phyloP scores from a whole-genome alignment of 1,140 invertebrate genomes.

The Callitettix versicolor region DNA sequence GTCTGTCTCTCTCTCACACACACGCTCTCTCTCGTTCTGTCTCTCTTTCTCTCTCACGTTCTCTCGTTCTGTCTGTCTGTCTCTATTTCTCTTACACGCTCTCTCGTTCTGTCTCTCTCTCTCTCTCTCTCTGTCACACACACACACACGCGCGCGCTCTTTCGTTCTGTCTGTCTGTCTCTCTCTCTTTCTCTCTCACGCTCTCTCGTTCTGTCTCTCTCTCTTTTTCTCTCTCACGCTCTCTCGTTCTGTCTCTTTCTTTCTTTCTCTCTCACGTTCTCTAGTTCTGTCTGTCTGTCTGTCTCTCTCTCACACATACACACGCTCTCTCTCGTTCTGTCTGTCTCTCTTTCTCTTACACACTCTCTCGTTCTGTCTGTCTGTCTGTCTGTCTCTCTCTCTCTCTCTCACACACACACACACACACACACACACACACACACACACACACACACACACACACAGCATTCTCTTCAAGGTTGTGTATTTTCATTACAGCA shows the following conservation, averaged over 20 bases:
- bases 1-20: not conserved
- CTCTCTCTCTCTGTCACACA: not conserved
- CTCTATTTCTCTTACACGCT: no score
- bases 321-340: no score
- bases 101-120: no score
- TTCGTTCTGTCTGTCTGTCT: no score
- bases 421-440: not conserved
- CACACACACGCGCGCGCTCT: no score
- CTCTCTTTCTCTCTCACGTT: no score
- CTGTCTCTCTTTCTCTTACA: not conserved
- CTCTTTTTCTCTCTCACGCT: no score
- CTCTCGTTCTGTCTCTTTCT: not conserved
- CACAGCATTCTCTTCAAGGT: not conserved
- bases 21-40: no score
- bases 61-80: no score
- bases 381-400: not conserved
- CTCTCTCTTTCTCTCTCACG: not conserved
- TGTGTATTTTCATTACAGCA: no score
- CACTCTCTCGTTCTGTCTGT: not conserved
- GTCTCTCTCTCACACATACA: not conserved
- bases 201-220: no score
- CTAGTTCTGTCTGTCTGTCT: not conserved
- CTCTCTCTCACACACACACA: not conserved
- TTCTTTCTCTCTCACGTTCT: not conserved
- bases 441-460: no score